Conservation (phyloP, 2,113 vertebrate genomes). For the Zapus hudsonius region DNA sequence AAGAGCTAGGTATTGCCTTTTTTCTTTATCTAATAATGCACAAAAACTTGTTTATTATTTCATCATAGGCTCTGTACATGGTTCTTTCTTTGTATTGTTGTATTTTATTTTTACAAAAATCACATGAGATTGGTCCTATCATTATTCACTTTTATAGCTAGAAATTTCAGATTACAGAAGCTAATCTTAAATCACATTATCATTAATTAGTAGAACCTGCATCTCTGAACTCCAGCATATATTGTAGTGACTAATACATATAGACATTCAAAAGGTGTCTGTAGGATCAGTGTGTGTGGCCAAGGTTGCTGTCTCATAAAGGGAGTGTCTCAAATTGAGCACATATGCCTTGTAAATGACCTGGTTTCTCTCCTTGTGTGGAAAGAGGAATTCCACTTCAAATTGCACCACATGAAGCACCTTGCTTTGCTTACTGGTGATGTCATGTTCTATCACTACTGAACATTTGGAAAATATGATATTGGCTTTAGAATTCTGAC, state of each 20-base stretch:
- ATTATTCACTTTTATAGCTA: background rate
- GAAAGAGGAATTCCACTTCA: background rate
- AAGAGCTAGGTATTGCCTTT: background rate
- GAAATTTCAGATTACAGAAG: background rate
- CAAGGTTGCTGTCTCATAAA: background rate
- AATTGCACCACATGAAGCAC: background rate
- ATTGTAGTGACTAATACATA: background rate
- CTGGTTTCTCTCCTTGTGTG: background rate
- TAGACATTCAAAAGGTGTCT: background rate
- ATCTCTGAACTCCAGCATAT: background rate
- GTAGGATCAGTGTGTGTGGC: background rate
- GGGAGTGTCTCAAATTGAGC: background rate
- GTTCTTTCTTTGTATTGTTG: slow-evolving; percentile 17
- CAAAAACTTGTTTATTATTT: background rate
- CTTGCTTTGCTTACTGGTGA: background rate
- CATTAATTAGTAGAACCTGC: background rate
- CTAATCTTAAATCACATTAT: background rate
- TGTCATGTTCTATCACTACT: background rate
- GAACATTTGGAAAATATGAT: background rate
- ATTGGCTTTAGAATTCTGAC: background rate
- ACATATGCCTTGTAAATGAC: background rate
- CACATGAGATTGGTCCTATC: background rate
- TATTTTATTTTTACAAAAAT: no score
- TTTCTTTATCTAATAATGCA: background rate
- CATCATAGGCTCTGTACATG: background rate